Evolutionary conservation across 1,140 invertebrate genomes (phyloP), one percentile per base, ranked within the genome.

Genomic region (Pachyrhynchus sulphureomaculatus): DNA sequence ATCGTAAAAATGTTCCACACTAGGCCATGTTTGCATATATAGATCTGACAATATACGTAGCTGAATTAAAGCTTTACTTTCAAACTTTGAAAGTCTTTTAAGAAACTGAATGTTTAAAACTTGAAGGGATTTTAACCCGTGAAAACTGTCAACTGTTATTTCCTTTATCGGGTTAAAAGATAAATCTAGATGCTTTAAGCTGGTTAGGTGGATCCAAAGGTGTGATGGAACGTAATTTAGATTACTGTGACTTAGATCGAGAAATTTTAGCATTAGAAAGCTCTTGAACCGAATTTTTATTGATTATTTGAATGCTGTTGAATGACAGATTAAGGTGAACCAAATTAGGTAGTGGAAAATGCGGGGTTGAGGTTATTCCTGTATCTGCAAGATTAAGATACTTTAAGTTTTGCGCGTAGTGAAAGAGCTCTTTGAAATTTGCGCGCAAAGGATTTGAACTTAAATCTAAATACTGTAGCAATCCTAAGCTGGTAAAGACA

Each of bases 391-490:
- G 76, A 72, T 86, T 87, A 48, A 95, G 80, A 71, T 86, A 81
- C 71, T 88, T 84, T 23, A 94, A 78, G 64, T 88, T 87, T 24
- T 90, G 91, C 12, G 92, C 82, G 75, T 93, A 92, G 70, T 93
- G 88, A 68, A 93, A 92, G n/a, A 94, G 80, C 75, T 94, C 91
- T 68, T 92, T 92, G 69, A 92, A 91, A 76, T 94, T 94, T 34
- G 91, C 89, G 64, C 90, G 84, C 1, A 91, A 74, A n/a, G 83
- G 80, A 76, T 95, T 96, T 48, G 83, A 84, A 29, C 90, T 89
- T 1, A 96, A 77, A 75, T 94, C 90, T 54, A 95, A 76, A 62
- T 83, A 85, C 39, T 91, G 82, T 21, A 96, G 79, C 62, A 86
- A 87, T 17, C 85, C 86, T 5, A 95, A 79, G 65, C 90, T 88